Evolutionary conservation across 2,888 invertebrate species (phyloP), one percentile per base, ranked within the genome.

Genomic region (Dryococelus australis): DNA sequence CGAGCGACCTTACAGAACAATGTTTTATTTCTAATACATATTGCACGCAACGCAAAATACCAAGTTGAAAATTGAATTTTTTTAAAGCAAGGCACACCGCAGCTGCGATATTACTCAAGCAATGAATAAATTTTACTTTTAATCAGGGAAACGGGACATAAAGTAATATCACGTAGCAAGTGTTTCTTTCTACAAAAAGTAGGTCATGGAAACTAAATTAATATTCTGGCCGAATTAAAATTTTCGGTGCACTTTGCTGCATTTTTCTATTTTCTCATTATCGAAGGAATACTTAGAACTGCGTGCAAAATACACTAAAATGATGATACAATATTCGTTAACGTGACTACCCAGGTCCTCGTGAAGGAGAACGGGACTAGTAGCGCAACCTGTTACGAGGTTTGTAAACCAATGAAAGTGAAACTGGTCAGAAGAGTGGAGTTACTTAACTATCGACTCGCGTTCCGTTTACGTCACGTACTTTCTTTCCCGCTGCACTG

Each of bases 1-100:
- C 93, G 93, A 94, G 93, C 94, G 93, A 94, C 95, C 8, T 47
- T 51, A 85, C n/a, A 65, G 8, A 12, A n/a, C 65, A 1, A 65
- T 24, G 65, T 24, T 65, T 65, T 65, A 65, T 65, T 65, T 65
- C 1, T 65, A 65, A 12, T n/a, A n/a, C 65, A 65, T 65, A 65
- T 65, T 65, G 65, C 8, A 65, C 8, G 65, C 24, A n/a, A 65
- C n/a, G 6, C 24, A 65, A 65, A 65, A 65, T 65, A 12, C n/a
- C 12, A n/a, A 65, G n/a, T 9, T n/a, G 65, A 65, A 24, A 65
- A 24, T 24, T 65, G 8, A 8, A 65, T 8, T 65, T 65, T 65
- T 65, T 65, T 24, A 65, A 20, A n/a, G 8, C n/a, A n/a, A n/a
- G n/a, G 2, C 0, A n/a, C 16, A 65, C 65, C 10, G 24, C 20